A percentile compares a stretch with the other conserved stretches of the same genome.
Evolutionary conservation across 2,797 vertebrate genomes (phyloP).

Genomic region (Argyrosomus regius): DNA sequence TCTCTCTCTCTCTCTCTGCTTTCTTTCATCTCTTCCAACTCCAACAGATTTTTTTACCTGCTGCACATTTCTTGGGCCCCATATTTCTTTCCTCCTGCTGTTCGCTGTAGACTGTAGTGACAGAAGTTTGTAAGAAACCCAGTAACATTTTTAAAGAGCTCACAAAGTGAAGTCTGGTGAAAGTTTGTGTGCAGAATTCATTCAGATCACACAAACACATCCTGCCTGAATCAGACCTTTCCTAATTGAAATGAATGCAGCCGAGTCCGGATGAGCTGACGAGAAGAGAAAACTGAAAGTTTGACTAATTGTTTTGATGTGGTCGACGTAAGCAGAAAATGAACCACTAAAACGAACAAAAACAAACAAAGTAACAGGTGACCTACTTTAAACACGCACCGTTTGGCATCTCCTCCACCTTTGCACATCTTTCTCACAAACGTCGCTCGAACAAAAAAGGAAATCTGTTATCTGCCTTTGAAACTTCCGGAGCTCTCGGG

Average conservation of each 20-base stretch:
- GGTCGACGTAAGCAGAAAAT: neutral
- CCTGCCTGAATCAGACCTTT: neutral
- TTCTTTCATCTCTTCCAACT: conserved; percentile 10
- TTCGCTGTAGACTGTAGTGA: neutral
- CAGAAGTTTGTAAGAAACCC: neutral
- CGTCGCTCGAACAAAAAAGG: conserved; percentile 6
- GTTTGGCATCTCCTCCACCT: neutral
- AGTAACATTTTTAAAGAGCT: neutral
- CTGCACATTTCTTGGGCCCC: neutral
- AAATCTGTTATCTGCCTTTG: too few relatives aligned
- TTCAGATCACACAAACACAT: neutral
- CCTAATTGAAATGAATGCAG: neutral
- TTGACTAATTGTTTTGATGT: neutral
- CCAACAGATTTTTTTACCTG: conserved; percentile 17
- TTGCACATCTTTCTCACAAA: neutral
- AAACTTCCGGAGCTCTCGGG: neutral
- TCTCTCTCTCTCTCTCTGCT: neutral
- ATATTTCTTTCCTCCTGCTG: neutral
- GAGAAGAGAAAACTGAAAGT: neutral
- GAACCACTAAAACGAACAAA: neutral
- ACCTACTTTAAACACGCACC: neutral
- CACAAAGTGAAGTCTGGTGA: neutral
- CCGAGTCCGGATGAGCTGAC: neutral
- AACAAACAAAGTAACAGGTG: neutral
- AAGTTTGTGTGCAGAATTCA: neutral